Base-by-base conservation (phyloP, 2,797 vertebrate species). In the Gephyroberyx darwinii region DNA sequence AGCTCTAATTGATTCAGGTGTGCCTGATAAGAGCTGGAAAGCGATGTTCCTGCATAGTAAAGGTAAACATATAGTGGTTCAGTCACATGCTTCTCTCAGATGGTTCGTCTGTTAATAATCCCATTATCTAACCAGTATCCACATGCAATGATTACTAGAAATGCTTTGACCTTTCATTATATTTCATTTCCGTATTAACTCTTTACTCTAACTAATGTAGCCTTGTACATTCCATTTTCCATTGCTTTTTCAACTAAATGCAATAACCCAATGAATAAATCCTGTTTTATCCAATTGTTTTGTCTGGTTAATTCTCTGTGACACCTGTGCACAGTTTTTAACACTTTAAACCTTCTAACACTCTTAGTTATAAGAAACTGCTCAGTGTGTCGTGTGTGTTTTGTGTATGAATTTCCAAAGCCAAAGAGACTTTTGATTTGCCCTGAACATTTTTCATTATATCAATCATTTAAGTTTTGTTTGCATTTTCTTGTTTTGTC, bases 181-280 rank as follows among this genome's bases (percentile, higher is more conserved):
- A 43, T 43, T 43, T 43, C 1, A 43, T 43, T 43, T 43, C 41
- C 3, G 16, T 14, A 53, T 26, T 26, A 53, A 30, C 51, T 53
- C 13, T 48, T 52, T 47, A 57, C 43, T 52, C 69, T 54, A 50
- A 70, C 65, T 3, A 20, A 26, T 41, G 13, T 10, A 55, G 30
- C 20, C 26, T 9, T 30, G 0, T 30, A 7, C 3, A 22, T 52
- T 55, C 20, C 22, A 9, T 20, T 8, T 20, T 19, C 14, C 22
- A 17, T n/a, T 35, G 10, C 1, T 37, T 35, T 64, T 73, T 20
- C n/a, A 10, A 39, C 26, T 7, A 22, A 55, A 57, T n/a, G 5
- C 26, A 43, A 51, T 50, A 16, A 70, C 19, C 26, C 5, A 48
- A 65, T 20, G 43, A 51, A 54, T 43, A 33, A 12, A 30, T 31